phyloP scores from a whole-genome alignment of 2,113 vertebrate species.

The Regulus satrapa region DNA sequence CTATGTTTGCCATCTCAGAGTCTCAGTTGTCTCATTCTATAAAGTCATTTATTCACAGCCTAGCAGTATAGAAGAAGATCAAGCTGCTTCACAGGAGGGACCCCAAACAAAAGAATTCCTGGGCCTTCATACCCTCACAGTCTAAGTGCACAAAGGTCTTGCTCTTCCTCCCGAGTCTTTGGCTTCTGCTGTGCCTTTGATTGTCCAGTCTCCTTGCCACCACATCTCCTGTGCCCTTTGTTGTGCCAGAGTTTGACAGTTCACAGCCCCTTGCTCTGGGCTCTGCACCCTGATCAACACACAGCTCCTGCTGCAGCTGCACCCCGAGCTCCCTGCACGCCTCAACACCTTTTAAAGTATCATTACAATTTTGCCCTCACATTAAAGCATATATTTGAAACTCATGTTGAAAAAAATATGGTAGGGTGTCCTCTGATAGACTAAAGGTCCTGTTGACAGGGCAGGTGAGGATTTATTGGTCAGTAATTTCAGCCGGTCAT shows the following conservation, averaged over 20 bases:
- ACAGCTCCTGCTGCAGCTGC: neutral
- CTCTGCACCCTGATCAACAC: neutral
- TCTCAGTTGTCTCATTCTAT: too few relatives aligned
- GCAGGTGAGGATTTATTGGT: neutral
- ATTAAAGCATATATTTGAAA: neutral
- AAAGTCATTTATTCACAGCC: neutral
- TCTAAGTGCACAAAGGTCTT: neutral
- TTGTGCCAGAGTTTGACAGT: neutral
- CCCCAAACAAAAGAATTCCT: neutral
- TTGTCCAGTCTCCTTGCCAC: neutral
- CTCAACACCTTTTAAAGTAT: neutral
- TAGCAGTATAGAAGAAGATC: neutral
- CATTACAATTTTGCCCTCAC: neutral
- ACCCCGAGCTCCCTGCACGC: too few relatives aligned
- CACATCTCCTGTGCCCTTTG: neutral
- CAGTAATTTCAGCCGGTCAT: neutral
- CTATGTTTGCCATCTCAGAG: neutral
- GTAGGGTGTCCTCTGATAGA: neutral
- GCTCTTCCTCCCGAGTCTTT: neutral
- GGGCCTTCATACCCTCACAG: neutral
- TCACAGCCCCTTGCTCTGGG: neutral
- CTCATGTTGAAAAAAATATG: neutral
- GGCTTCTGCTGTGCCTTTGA: neutral
- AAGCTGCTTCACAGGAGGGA: neutral
- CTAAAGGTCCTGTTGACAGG: neutral